phyloP scores from a whole-genome alignment of 2,888 invertebrate species.

The Synanthedon formicaeformis region DNA sequence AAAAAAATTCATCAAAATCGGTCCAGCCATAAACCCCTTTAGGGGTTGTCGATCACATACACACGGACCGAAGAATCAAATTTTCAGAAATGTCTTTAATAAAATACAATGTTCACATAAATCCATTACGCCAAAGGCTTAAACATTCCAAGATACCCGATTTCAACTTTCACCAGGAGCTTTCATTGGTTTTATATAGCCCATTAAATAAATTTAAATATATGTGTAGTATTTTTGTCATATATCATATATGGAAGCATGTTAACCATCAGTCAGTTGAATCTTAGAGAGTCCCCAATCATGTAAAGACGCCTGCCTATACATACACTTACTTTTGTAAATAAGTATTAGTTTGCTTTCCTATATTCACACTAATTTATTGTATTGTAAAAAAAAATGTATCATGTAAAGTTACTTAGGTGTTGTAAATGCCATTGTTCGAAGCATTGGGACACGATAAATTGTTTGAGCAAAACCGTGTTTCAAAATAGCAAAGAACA shows the following conservation, averaged over 20 bases:
- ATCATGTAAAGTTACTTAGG: slow-evolving; percentile 36
- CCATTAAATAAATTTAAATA: not conserved
- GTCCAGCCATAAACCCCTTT: too few species aligned
- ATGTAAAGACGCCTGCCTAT: not conserved
- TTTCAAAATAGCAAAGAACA: slow-evolving; percentile 16
- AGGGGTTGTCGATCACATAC: too few species aligned
- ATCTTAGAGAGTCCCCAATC: not conserved
- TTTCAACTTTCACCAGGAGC: slow-evolving; percentile 44
- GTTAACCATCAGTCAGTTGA: too few species aligned
- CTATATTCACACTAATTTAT: slow-evolving; percentile 44
- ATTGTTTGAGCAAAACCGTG: slow-evolving; percentile 12
- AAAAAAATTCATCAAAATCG: too few species aligned
- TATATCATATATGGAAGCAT: too few species aligned
- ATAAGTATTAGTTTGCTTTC: slow-evolving; percentile 65
- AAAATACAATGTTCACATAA: slow-evolving; percentile 35
- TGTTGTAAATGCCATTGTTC: slow-evolving; percentile 36
- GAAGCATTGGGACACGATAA: slow-evolving; percentile 6
- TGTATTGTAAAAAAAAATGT: slow-evolving; percentile 47
- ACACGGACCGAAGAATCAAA: too few species aligned
- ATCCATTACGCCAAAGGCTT: slow-evolving; percentile 51
- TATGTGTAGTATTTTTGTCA: too few species aligned
- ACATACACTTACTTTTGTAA: not conserved
- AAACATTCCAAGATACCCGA: slow-evolving; percentile 63
- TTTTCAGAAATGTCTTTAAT: slow-evolving; percentile 1
- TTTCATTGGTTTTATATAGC: slow-evolving; percentile 35